Conservation (phyloP, 2,888 invertebrate species). For the Andrena hattorfiana region DNA sequence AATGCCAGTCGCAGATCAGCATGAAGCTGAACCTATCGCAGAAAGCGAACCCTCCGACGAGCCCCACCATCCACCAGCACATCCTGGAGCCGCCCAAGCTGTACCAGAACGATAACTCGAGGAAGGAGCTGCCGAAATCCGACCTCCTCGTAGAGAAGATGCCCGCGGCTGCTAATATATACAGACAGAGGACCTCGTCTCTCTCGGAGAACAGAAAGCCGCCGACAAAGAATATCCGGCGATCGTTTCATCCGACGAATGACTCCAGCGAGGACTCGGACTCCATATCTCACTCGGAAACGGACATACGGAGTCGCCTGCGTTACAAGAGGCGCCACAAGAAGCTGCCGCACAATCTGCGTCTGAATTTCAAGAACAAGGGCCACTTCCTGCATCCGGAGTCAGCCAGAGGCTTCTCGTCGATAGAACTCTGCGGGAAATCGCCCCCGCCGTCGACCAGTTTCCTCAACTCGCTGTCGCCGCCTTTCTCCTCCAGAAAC, state of each 20-base stretch:
- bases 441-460: constrained; percentile 87
- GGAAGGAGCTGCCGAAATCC: constrained; percentile 69
- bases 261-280: constrained; percentile 84
- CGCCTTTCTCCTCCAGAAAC: constrained; percentile 84
- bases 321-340: constrained; percentile 80
- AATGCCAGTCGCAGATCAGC: constrained; percentile 61
- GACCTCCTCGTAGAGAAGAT: constrained; percentile 73
- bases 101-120: constrained; percentile 78
- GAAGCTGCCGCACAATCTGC: constrained; percentile 82
- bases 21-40: constrained; percentile 68
- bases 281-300: constrained; percentile 86
- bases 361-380: constrained; percentile 84
- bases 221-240: constrained; percentile 76
- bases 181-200: constrained; percentile 81
- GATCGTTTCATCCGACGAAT: constrained; percentile 81
- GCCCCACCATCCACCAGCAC: constrained; percentile 77
- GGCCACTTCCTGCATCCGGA: constrained; percentile 82
- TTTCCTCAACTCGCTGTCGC: constrained; percentile 86
- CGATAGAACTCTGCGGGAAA: constrained; percentile 81
- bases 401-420: constrained; percentile 77
- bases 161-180: constrained; percentile 69
- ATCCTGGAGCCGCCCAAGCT: constrained; percentile 81
- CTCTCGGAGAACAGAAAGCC: constrained; percentile 80
- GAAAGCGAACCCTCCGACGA: constrained; percentile 64
- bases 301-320: constrained; percentile 85